Base-by-base conservation (phyloP, 2,888 invertebrate genomes). In the Buathra laborator region DNA sequence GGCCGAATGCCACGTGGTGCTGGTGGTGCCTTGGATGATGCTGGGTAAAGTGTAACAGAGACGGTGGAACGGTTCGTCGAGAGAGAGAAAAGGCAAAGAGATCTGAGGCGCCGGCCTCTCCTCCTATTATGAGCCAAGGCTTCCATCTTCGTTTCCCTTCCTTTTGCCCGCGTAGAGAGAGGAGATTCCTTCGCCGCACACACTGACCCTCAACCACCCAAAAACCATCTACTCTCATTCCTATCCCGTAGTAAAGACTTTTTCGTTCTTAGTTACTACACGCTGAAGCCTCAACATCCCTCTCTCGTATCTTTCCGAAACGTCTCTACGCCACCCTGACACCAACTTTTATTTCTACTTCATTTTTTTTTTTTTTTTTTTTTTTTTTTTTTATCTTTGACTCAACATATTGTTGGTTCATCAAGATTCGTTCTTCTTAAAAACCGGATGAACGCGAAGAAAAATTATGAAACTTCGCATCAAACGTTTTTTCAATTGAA, bases 1-100 rank as follows among this genome's bases (percentile, higher is more conserved):
- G 94, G 94, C 94, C 92, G 91, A 90, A 93, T 94, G 94, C 94
- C 94, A 94, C 94, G 93, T 93, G 93, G 93, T 87, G 85, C 84
- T 80, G 82, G 78, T 81, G 64, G 78, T 78, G 67, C 46, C 66
- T 59, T 64, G 77, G 76, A 70, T 82, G 93, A 93, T 93, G 92
- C 93, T 93, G 92, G 89, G 90, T 90, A 90, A 92, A 81, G 86
- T 85, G 64, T 66, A 78, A 83, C 70, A 53, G 84, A 80, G 75
- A 44, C 10, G 62, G 59, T 72, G 37, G 43, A 43, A 16, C 37
- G 43, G 16, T 16, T 37, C 9, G 43, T 43, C 37, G 66, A 37
- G 37, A 66, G 43, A 66, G 9, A 16, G 43, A 43, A 43, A 66
- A 66, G 43, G 70, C 74, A 80, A 75, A 75, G 70, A 70, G 67